Percentiles rank a stretch among this genome's conserved stretches.
Conservation (phyloP, 2,797 vertebrate species). For the Schizopygopsis pylzovi region DNA sequence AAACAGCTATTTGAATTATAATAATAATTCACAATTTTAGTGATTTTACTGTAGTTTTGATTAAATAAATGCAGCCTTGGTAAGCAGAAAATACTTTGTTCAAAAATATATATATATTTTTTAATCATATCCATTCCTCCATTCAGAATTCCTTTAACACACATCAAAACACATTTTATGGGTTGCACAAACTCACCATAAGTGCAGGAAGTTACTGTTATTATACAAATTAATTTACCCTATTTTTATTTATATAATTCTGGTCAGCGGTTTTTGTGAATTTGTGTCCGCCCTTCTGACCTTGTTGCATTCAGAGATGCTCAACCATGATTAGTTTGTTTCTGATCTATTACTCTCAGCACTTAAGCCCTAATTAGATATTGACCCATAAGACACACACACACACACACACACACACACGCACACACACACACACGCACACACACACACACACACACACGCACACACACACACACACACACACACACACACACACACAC, state of each 20-base stretch:
- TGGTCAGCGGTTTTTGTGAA: background rate
- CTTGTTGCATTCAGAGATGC: slow-evolving; percentile 51
- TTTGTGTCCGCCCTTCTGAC: background rate
- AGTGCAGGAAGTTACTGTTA: background rate
- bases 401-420: too few relatives aligned
- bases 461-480: too few relatives aligned
- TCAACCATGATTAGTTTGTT: slow-evolving; percentile 27
- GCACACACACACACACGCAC: slow-evolving; percentile 12
- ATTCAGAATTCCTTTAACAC: background rate
- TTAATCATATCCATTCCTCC: background rate
- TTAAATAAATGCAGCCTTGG: too few relatives aligned
- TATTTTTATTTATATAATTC: background rate
- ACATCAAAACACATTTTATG: background rate
- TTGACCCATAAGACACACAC: slow-evolving; percentile 62
- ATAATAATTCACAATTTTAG: background rate
- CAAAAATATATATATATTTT: background rate
- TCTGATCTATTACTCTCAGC: slow-evolving; percentile 48
- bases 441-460: slow-evolving; percentile 1
- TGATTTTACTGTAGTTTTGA: background rate
- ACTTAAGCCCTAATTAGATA: slow-evolving; percentile 73
- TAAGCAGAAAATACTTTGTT: too few relatives aligned
- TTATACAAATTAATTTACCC: background rate
- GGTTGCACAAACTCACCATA: background rate
- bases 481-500: slow-evolving; percentile 17
- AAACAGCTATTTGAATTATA: background rate